Conservation (phyloP, 2,797 vertebrate genomes). For the Ctenopoma multispine region DNA sequence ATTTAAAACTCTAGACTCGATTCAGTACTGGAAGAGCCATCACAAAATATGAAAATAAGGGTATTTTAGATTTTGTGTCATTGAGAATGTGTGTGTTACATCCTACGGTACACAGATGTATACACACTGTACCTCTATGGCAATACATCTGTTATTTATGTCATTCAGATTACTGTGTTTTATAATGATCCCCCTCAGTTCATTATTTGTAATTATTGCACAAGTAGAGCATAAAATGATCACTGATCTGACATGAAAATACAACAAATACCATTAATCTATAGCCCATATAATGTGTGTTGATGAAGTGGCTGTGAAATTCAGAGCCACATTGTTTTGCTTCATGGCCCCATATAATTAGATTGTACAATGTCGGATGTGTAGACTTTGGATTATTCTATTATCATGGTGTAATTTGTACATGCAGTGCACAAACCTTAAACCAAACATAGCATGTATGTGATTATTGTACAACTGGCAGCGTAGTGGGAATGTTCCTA, state of each 20-base stretch:
- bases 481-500: conserved; percentile 50
- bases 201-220: conserved; percentile 53
- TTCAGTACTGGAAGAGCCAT: conserved; percentile 21
- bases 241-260: conserved; percentile 43
- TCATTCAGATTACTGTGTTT: conserved; percentile 46
- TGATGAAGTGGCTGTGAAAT: conserved; percentile 34
- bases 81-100: background rate
- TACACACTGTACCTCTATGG: background rate
- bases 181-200: conserved; percentile 37
- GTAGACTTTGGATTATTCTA: conserved; percentile 4
- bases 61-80: background rate
- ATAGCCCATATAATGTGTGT: conserved; percentile 18
- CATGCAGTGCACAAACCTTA: conserved; percentile 19
- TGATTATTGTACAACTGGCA: conserved; percentile 33
- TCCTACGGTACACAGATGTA: background rate
- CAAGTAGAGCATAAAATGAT: conserved; percentile 37
- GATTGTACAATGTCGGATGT: background rate
- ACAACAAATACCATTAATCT: conserved; percentile 26
- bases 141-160: background rate
- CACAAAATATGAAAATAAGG: conserved; percentile 7
- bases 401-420: conserved; percentile 15
- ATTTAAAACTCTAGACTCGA: conserved; percentile 39
- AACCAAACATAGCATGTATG: conserved; percentile 9
- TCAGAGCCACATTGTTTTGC: conserved; percentile 28
- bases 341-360: conserved; percentile 5